Conservation (phyloP, 2,113 vertebrate genomes). For the Odocoileus virginianus region DNA sequence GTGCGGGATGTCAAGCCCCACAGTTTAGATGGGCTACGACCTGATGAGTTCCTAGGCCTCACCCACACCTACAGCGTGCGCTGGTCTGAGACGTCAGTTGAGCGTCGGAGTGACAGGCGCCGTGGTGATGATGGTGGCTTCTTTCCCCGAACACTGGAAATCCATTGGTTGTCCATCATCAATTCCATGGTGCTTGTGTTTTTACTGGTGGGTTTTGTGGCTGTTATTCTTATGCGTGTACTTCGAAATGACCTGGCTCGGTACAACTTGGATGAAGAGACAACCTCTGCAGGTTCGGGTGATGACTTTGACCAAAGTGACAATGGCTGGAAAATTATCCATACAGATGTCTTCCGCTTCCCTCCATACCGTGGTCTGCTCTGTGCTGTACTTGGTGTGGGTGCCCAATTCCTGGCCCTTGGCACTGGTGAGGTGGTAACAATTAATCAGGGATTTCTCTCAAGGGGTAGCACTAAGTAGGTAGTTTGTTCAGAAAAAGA, state of each 20-base stretch:
- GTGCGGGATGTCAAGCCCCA: constrained; percentile 91
- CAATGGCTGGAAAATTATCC: constrained; percentile 96
- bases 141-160: constrained; percentile 93
- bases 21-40: constrained; percentile 86
- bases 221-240: constrained; percentile 95
- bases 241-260: constrained; percentile 93
- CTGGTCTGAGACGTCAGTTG: constrained; percentile 87
- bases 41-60: constrained; percentile 76
- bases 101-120: constrained; percentile 84
- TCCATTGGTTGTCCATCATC: constrained; percentile 95
- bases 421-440: constrained; percentile 85
- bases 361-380: constrained; percentile 90
- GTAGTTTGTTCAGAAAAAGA: constrained; percentile 19
- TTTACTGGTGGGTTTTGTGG: constrained; percentile 92
- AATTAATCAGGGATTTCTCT: constrained; percentile 50
- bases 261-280: constrained; percentile 91
- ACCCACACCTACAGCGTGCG: constrained; percentile 91
- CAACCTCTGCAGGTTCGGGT: constrained; percentile 70
- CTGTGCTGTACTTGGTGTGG: constrained; percentile 90
- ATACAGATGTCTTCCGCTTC: constrained; percentile 94
- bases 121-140: constrained; percentile 87
- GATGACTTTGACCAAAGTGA: constrained; percentile 94
- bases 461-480: constrained; percentile 25
- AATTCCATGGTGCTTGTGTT: constrained; percentile 95
- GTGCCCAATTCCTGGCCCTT: constrained; percentile 92